Evolutionary conservation across 2,888 invertebrate species (phyloP).

Genomic region (Iselma pallidipennis): DNA sequence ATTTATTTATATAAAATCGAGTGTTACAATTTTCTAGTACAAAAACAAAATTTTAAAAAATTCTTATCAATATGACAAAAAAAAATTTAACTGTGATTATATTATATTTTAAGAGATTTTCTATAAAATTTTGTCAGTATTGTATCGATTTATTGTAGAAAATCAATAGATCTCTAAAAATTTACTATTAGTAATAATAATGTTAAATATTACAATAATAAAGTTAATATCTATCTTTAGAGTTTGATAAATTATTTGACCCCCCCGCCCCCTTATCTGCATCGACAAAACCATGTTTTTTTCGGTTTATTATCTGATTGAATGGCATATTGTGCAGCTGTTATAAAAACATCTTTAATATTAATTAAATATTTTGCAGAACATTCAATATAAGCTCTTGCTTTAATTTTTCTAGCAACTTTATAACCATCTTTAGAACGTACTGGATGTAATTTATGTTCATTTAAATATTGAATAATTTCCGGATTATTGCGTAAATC

Average conservation of each 20-base stretch:
- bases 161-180: conserved; percentile 16
- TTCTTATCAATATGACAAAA: conserved; percentile 23
- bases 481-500: conserved; percentile 56
- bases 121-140: conserved; percentile 9
- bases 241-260: background rate
- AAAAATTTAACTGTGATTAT: conserved; percentile 39
- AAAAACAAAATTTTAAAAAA: conserved; percentile 6
- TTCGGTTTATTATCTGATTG: background rate
- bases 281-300: background rate
- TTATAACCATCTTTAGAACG: conserved; percentile 59
- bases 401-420: conserved; percentile 63
- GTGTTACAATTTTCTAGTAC: background rate
- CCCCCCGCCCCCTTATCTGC: too few relatives aligned
- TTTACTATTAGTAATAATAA: conserved; percentile 1
- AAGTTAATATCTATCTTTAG: background rate
- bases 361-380: conserved; percentile 67
- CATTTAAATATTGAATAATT: conserved; percentile 53
- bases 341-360: conserved; percentile 64
- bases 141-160: conserved; percentile 4
- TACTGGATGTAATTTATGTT: conserved; percentile 62
- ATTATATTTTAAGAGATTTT: conserved; percentile 33
- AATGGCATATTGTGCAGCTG: conserved; percentile 56
- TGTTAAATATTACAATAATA: background rate
- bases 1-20: too few relatives aligned
- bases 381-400: conserved; percentile 64